phyloP scores from a whole-genome alignment of 2,888 invertebrate genomes.

The Zhuqinia jingwanae region DNA sequence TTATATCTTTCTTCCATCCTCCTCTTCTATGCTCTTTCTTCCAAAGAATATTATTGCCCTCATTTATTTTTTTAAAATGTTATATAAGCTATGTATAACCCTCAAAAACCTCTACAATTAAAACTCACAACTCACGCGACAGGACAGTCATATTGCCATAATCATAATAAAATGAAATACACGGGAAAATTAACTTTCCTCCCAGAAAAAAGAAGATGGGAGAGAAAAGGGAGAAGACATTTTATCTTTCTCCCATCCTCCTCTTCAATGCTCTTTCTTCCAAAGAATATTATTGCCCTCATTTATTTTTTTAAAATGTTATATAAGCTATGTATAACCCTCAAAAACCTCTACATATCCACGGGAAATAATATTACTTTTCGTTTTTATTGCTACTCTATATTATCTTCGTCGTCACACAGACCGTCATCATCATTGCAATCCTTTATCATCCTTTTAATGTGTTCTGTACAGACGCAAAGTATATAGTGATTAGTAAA shows the following conservation, averaged over 20 bases:
- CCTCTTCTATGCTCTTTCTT: not conserved
- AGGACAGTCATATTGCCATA: slow-evolving; percentile 40
- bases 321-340: not conserved
- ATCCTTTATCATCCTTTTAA: slow-evolving; percentile 26
- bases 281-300: slow-evolving; percentile 40
- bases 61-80: slow-evolving; percentile 37
- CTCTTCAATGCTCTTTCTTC: not conserved
- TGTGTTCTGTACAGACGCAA: not conserved
- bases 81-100: not conserved
- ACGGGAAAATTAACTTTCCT: slow-evolving; percentile 54
- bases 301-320: slow-evolving; percentile 35
- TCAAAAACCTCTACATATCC: no score
- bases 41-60: slow-evolving; percentile 38
- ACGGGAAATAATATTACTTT: slow-evolving; percentile 15
- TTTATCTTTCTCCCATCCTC: slow-evolving; percentile 31
- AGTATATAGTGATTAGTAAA: slow-evolving; percentile 55
- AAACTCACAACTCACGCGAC: not conserved
- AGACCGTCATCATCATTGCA: slow-evolving; percentile 33
- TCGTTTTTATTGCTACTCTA: slow-evolving; percentile 27
- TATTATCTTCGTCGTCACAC: not conserved
- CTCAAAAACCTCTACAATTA: no score
- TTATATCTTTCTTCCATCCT: slow-evolving; percentile 40
- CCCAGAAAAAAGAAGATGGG: not conserved
- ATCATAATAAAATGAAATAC: slow-evolving; percentile 62
- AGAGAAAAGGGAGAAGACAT: slow-evolving; percentile 42